Base-by-base conservation (phyloP, 2,888 invertebrate genomes). In the Nasonovia ribisnigri region DNA sequence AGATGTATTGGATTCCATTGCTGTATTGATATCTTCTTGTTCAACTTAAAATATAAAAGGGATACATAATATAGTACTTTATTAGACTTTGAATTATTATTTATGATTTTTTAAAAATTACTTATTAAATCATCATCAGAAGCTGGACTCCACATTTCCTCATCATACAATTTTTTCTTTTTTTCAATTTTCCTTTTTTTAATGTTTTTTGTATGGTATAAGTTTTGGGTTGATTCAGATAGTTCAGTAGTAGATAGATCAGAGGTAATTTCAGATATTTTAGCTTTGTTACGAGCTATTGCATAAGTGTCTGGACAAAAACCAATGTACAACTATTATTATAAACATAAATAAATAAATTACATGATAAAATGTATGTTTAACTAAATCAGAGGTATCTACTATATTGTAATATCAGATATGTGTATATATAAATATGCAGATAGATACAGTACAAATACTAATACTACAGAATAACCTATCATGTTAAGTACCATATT, bases 11-110 rank as follows among this genome's bases (percentile, higher is more conserved):
- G 54, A 88, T 24, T 88, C 20, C 48, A n/a, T 16, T 36, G 46
- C 20, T 36, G 20, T 51, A 24, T 42, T 88, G 24, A 16, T 54
- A 36, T 88, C 54, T 54, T 88, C 88, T 54, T 26, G 36, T 42
- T 88, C 54, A 88, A 88, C 88, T 88, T 88, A 54, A 88, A 54
- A 88, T 88, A 88, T 8, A 51, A 88, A 88, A 88, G 36, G 8
- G 10, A 54, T 36, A 54, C 8, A 88, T 36, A 88, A 54, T 24
- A 54, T 48, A 11, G 13, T 86, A 54, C 29, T 88, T 54, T 36
- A 54, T 54, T 54, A 42, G n/a, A 48, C 13, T n/a, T 1, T 88
- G 10, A 24, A 10, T 29, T 88, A 88, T 54, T 36, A 54, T 88
- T 88, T 54, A 42, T 54, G 24, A 24, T 51, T 51, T 88, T 3